These are phyloP conservation scores for Poecilia gillii DNA, from an alignment of 2,797 vertebrate genomes.

Conservation along the genomic window DNA sequence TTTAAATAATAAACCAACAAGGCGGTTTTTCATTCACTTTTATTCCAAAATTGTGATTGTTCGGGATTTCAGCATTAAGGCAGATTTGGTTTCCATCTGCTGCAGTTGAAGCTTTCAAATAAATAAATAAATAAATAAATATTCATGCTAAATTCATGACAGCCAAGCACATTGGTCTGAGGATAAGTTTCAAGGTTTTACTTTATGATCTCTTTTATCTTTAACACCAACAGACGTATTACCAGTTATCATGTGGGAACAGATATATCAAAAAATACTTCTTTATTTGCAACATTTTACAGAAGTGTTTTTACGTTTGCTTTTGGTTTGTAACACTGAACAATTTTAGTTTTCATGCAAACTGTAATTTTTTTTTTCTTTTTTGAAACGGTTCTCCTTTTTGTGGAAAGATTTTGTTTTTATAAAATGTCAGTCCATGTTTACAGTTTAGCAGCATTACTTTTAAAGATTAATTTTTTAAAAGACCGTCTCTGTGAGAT, in stretches of 20 bases:
- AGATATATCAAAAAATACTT: neutral
- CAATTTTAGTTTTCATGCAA: neutral
- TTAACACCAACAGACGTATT: neutral
- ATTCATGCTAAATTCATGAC: neutral
- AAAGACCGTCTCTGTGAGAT: slow-evolving; percentile 39
- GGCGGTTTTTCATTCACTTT: neutral
- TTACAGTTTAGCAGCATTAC: slow-evolving; percentile 36
- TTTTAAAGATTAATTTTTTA: slow-evolving; percentile 48
- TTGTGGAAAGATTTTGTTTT: neutral
- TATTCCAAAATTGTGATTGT: neutral
- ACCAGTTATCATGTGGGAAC: neutral
- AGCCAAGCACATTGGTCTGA: neutral
- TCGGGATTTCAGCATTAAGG: neutral
- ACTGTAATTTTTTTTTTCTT: neutral
- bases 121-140: slow-evolving; percentile 9
- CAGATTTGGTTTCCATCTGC: slow-evolving; percentile 2
- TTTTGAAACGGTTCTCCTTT: neutral
- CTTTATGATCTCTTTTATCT: slow-evolving; percentile 8
- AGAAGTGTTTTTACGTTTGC: neutral
- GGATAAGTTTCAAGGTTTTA: neutral
- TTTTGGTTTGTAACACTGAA: neutral
- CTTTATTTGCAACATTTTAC: neutral
- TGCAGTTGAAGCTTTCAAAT: neutral
- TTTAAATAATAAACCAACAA: neutral
- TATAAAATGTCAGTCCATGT: slow-evolving; percentile 21